Base-by-base conservation (phyloP, 2,888 invertebrate species). In the Lepeophtheirus nordmannii region DNA sequence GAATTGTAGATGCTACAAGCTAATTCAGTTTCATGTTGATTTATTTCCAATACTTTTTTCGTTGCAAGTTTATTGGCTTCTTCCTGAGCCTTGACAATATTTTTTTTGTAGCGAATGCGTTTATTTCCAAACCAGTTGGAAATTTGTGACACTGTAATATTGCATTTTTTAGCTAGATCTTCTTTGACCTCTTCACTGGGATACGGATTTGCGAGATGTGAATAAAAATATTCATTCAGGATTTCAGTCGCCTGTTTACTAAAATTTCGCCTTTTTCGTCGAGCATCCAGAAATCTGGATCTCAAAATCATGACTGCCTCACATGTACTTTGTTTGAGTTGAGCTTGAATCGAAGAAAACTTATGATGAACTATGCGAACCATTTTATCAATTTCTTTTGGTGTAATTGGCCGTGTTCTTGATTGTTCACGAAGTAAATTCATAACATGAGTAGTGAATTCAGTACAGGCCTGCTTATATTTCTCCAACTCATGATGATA, bases 371-470 rank as follows among this genome's bases (percentile, higher is more conserved):
- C 96, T 72, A 96, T 96, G 78, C 91, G 91, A 68, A 96, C 94
- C 96, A 96, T 96, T 73, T 94, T 85, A 78, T 98, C 97, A 72
- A 99, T 98, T 80, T 99, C 98, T 79, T 84, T 94, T 62, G 93
- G 93, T 67, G 96, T 93, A 73, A 98, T 97, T 65, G 97, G 97
- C 72, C 97, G 82, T 71, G 96, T 97, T 73, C 94, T 87, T 74
- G 91, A 91, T 80, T 97, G 94, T 78, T 97, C 93, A 67, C 94
- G 81, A 70, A 97, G 81, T 72, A 97, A 80, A 78, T 97, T 97
- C 88, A 96, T 91, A 71, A 99, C 98, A 79, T 99, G 98, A n/a
- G 96, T 97, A 68, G 98, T 98, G 79, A 98, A 98, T 81, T 99
- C 97, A 78, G 92, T 93, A 80, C 98, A 98, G n/a, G 97, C 97